Conservation (phyloP, 2,113 vertebrate genomes). For the Bungarus multicinctus region DNA sequence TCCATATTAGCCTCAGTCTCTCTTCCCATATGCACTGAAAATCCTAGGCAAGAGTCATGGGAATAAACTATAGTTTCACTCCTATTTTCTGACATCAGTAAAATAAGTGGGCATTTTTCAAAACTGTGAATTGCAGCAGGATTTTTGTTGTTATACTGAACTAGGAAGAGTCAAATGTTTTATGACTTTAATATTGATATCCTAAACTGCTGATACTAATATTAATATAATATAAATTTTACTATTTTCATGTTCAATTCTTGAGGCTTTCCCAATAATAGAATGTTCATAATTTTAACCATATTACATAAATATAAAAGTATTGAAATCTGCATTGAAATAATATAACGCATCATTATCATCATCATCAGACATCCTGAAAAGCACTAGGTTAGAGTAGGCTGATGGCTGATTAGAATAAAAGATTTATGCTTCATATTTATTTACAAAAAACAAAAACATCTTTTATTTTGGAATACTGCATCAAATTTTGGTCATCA, state of each 20-base stretch:
- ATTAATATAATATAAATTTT: background rate
- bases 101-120: background rate
- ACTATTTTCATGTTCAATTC: too few relatives aligned
- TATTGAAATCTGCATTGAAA: too few relatives aligned
- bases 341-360: too few relatives aligned
- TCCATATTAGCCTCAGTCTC: background rate
- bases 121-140: background rate
- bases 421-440: background rate
- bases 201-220: background rate
- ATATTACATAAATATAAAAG: too few relatives aligned
- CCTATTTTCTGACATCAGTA: background rate
- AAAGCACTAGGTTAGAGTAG: background rate
- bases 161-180: background rate
- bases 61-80: background rate
- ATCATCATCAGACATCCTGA: background rate
- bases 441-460: background rate
- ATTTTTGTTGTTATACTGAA: background rate
- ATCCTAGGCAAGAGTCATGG: background rate
- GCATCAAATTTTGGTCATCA: too few relatives aligned
- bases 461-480: background rate
- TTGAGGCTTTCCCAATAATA: too few relatives aligned
- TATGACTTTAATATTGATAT: background rate
- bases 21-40: background rate
- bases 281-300: too few relatives aligned
- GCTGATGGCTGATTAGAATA: background rate